These are phyloP conservation scores for Ectropis crepuscularia DNA, from an alignment of 2,888 invertebrate species.

Conservation along the genomic window DNA sequence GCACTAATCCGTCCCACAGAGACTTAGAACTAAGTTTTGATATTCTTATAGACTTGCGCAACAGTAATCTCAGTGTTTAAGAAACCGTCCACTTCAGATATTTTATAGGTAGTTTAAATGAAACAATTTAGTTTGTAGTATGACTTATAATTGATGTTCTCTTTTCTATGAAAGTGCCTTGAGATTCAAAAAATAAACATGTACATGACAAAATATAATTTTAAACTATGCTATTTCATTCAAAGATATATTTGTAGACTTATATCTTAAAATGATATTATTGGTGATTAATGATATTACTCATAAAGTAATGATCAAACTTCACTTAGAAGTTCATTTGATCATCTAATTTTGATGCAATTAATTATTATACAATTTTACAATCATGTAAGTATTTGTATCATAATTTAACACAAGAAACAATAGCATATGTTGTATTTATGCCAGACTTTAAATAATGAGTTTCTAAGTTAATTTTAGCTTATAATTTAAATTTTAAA, in stretches of 20 bases:
- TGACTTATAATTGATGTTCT: not conserved
- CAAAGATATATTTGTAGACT: not conserved
- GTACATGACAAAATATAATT: not conserved
- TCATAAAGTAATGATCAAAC: no score
- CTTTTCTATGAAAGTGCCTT: constrained; percentile 13
- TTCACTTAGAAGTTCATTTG: no score
- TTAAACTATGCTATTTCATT: not conserved
- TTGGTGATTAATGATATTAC: no score
- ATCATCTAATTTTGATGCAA: no score
- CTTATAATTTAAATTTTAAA: not conserved
- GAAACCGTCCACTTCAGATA: not conserved
- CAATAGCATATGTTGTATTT: no score
- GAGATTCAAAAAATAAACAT: not conserved
- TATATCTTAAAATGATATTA: not conserved
- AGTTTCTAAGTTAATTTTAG: no score
- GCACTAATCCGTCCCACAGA: constrained; percentile 39
- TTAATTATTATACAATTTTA: no score
- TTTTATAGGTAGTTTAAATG: constrained; percentile 3
- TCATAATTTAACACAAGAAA: no score
- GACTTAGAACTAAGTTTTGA: constrained; percentile 4
- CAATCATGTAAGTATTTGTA: no score
- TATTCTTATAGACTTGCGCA: not conserved
- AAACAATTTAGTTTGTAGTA: not conserved
- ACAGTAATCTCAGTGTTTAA: constrained; percentile 10
- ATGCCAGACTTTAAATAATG: no score